Conservation (phyloP, 1,140 invertebrate genomes). For the Pogonus chalceus region DNA sequence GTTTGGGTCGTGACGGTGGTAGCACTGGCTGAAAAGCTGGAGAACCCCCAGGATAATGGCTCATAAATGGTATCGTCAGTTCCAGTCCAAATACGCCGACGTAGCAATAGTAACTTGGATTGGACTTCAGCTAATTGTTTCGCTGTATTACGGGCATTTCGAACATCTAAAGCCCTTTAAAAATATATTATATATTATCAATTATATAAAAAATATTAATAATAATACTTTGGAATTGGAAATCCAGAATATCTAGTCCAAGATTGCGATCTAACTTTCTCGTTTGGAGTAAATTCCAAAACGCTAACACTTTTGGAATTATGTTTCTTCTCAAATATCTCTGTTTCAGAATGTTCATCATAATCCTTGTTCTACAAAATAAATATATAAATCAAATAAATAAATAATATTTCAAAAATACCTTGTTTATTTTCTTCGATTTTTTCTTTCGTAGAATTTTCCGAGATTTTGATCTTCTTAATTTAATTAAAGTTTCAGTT, state of each 20-base stretch:
- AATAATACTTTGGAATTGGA: constrained; percentile 3
- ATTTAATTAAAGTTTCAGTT: constrained; percentile 14
- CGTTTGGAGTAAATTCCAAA: constrained; percentile 10
- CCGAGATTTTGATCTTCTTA: constrained; percentile 4
- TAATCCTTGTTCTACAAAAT: not conserved
- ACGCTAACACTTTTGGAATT: constrained; percentile 9
- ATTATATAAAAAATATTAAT: not conserved
- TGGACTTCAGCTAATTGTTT: constrained; percentile 31
- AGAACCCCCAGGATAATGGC: constrained; percentile 50
- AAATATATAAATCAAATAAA: not conserved
- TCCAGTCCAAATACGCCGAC: constrained; percentile 33
- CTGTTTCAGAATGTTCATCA: not conserved
- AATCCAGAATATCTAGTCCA: constrained; percentile 9
- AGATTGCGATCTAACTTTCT: constrained; percentile 11
- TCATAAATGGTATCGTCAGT: constrained; percentile 25
- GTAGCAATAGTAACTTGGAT: constrained; percentile 28
- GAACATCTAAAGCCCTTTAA: not conserved
- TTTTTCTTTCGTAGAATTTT: constrained; percentile 3
- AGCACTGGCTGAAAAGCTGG: no score
- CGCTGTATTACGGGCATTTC: constrained; percentile 10
- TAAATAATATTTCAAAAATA: not conserved
- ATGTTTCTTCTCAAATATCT: constrained; percentile 8
- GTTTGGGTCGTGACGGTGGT: no score
- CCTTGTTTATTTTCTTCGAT: constrained; percentile 11
- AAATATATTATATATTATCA: not conserved